Evolutionary conservation across 2,888 invertebrate genomes (phyloP), one percentile per base, ranked within the genome.

Genomic region (Cephus runcator): DNA sequence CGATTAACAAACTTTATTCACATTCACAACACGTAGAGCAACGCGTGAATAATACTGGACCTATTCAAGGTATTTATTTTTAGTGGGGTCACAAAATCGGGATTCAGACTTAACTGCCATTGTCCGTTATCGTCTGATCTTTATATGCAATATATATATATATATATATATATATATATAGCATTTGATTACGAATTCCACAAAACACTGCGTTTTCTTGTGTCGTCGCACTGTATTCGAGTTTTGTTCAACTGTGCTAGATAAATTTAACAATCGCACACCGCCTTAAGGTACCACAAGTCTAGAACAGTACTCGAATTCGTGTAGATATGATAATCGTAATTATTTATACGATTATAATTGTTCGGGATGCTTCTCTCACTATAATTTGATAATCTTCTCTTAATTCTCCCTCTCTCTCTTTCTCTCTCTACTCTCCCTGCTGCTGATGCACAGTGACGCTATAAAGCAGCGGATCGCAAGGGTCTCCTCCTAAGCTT

Each of bases 31-130:
- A 56, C 56, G 56, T 56, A 56, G 56, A 56, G 56, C 71, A 71
- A 33, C 80, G 84, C 82, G 81, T 77, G 78, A 81, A 84, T 85
- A 85, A 85, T 85, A 85, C 85, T 85, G 85, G 84, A 82, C 81
- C 84, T 84, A 85, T 83, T 75, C 76, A 76, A 71, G 56, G 73
- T 76, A 40, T 71, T 73, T 34, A 33, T 71, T 34, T 33, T 71
- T 71, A 71, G 30, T 34, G 71, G 71, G 71, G 34, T 71, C 71
- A 71, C 71, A 71, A 71, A 71, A 12, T 34, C 30, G 71, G 34
- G 31, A 9, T 71, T 71, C 71, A 34, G 71, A 30, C 71, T 34
- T 15, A 71, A 71, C 31, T 71, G 11, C 23, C 71, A 71, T 30
- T 71, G 71, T 30, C 71, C 34, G 30, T 34, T 56, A 56, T 23